Evolutionary conservation across 1,140 invertebrate species (phyloP).

Genomic region (Ctenoplectra terminalis): DNA sequence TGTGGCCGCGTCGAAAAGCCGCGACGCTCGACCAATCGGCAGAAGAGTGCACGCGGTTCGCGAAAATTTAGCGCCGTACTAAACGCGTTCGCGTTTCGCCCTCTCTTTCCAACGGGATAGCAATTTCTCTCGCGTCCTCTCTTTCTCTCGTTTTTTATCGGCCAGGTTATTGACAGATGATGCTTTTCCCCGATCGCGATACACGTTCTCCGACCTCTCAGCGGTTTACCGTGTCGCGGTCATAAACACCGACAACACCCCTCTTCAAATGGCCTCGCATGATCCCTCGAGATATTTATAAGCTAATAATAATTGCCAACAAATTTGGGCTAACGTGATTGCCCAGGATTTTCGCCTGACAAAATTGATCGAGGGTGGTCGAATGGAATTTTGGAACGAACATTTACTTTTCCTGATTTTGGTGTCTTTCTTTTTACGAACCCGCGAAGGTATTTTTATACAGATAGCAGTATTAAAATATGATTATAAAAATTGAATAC

Average conservation of each 20-base stretch:
- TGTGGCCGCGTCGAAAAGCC: not conserved
- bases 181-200: conserved; percentile 64
- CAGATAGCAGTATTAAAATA: too few relatives aligned
- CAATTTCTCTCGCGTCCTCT: not conserved
- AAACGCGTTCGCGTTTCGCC: conserved; percentile 12
- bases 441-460: too few relatives aligned
- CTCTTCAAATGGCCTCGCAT: conserved; percentile 45
- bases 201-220: conserved; percentile 53
- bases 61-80: conserved; percentile 36
- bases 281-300: conserved; percentile 18
- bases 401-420: too few relatives aligned
- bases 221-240: conserved; percentile 60
- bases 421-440: too few relatives aligned
- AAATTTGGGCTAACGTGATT: not conserved
- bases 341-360: not conserved
- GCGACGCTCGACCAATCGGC: conserved; percentile 51
- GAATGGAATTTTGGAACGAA: too few relatives aligned
- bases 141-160: conserved; percentile 53
- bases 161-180: conserved; percentile 72
- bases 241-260: conserved; percentile 60
- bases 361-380: too few relatives aligned
- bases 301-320: conserved; percentile 17
- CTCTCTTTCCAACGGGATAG: not conserved
- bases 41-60: conserved; percentile 65
- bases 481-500: too few relatives aligned